Conservation (phyloP, 2,888 invertebrate species). For the Rhagonycha fulva region DNA sequence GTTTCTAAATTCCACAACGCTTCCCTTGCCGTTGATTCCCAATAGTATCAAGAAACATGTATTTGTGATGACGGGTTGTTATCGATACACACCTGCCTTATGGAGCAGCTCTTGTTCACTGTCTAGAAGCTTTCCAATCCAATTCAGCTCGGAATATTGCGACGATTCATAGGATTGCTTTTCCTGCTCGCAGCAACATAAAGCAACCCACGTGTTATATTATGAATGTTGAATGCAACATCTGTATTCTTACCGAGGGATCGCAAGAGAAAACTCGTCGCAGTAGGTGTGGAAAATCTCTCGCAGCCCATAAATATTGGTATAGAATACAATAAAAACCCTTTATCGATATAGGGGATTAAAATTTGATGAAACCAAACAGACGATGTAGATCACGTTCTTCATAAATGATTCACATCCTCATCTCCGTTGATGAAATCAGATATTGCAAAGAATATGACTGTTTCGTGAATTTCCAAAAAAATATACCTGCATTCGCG, state of each 20-base stretch:
- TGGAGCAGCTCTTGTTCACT: constrained; percentile 40
- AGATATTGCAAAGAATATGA: constrained; percentile 23
- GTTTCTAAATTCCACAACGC: constrained; percentile 29
- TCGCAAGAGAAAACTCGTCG: constrained; percentile 41
- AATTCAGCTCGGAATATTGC: constrained; percentile 52
- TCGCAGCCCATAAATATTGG: constrained; percentile 41
- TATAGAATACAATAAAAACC: constrained; percentile 44
- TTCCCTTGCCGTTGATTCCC: constrained; percentile 31
- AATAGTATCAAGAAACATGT: constrained; percentile 33
- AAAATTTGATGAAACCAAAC: constrained; percentile 45
- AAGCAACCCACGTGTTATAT: constrained; percentile 49
- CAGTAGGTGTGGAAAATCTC: constrained; percentile 45
- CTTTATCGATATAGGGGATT: constrained; percentile 44
- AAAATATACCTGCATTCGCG: neutral
- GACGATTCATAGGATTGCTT: constrained; percentile 53
- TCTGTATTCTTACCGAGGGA: constrained; percentile 48
- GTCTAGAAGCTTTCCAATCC: constrained; percentile 51
- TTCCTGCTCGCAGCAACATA: constrained; percentile 48
- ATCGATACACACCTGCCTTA: constrained; percentile 34
- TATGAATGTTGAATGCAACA: constrained; percentile 56
- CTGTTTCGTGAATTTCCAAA: constrained; percentile 6
- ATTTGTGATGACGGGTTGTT: constrained; percentile 37
- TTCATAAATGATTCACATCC: constrained; percentile 39
- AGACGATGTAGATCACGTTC: constrained; percentile 41
- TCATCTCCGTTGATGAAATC: constrained; percentile 34